Evolutionary conservation across 64 coral and sea anemone genomes (phyloP).

Genomic region (Platygyra sinensis): DNA sequence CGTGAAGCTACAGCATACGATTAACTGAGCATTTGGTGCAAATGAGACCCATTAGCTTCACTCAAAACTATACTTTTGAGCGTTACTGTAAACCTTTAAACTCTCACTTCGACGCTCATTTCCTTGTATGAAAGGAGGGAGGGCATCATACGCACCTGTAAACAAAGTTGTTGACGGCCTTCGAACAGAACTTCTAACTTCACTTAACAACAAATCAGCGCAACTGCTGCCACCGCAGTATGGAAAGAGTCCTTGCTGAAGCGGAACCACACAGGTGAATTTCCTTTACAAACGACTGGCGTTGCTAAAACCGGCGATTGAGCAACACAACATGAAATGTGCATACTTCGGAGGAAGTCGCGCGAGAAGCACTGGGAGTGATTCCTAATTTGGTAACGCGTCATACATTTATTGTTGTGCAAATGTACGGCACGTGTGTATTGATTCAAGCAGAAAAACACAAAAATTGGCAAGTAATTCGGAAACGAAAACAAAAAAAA

Average conservation of each 20-base stretch:
- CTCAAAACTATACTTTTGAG: not conserved
- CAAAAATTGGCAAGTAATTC: not conserved
- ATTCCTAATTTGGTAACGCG: conserved; percentile 37
- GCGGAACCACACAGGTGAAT: no score
- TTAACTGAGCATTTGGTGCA: not conserved
- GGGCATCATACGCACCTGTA: not conserved
- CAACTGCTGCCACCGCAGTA: not conserved
- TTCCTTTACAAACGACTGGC: not conserved
- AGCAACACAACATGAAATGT: conserved; percentile 14
- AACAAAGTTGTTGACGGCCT: not conserved
- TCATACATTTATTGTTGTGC: conserved; percentile 13
- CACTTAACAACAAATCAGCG: not conserved
- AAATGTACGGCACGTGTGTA: not conserved
- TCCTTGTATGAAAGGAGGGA: not conserved
- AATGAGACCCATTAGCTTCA: not conserved
- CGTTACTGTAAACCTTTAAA: not conserved
- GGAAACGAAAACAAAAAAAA: conserved; percentile 9
- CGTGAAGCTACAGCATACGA: not conserved
- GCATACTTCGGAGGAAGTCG: not conserved
- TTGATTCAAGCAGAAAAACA: not conserved
- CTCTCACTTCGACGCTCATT: not conserved
- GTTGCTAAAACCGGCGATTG: conserved; percentile 21
- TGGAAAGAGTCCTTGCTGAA: not conserved
- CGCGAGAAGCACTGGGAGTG: conserved; percentile 32
- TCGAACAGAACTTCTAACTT: not conserved